These are phyloP conservation scores for Habrosyne pyritoides DNA, from an alignment of 2,888 invertebrate genomes.

Conservation along the genomic window DNA sequence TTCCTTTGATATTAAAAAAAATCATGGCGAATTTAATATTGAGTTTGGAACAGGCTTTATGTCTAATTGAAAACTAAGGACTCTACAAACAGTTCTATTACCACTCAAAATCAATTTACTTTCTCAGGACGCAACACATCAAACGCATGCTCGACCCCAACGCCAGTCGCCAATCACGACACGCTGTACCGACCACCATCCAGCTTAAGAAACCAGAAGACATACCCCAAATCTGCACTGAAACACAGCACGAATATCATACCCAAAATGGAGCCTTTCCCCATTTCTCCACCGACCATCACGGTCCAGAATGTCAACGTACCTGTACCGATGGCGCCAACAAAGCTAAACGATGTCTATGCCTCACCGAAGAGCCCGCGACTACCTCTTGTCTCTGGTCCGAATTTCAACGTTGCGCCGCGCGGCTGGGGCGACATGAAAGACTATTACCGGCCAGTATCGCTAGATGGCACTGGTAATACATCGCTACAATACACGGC, in stretches of 20 bases:
- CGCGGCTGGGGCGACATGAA: conserved; percentile 90
- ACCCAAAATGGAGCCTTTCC: conserved; percentile 80
- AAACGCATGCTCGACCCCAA: conserved; percentile 70
- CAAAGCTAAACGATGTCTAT: conserved; percentile 76
- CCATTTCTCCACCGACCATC: conserved; percentile 66
- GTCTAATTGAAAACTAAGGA: no score
- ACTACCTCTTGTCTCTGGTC: conserved; percentile 70
- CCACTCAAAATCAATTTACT: no score
- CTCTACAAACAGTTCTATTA: no score
- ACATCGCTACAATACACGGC: conserved; percentile 71
- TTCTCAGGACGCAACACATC: conserved; percentile 77
- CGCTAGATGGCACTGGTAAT: conserved; percentile 84
- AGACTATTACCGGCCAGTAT: conserved; percentile 88
- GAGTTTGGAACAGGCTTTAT: no score
- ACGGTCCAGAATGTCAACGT: conserved; percentile 60
- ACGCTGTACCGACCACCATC: conserved; percentile 80
- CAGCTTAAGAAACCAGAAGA: conserved; percentile 73
- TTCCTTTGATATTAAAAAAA: no score
- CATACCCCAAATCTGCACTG: conserved; percentile 74
- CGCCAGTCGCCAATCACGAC: conserved; percentile 76
- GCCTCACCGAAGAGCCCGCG: conserved; percentile 73
- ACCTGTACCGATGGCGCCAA: conserved; percentile 71
- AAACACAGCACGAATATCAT: conserved; percentile 60
- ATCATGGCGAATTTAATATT: no score
- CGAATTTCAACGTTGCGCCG: conserved; percentile 92